These are phyloP conservation scores for Brenthis ino DNA, from an alignment of 2,888 invertebrate genomes.

Conservation along the genomic window DNA sequence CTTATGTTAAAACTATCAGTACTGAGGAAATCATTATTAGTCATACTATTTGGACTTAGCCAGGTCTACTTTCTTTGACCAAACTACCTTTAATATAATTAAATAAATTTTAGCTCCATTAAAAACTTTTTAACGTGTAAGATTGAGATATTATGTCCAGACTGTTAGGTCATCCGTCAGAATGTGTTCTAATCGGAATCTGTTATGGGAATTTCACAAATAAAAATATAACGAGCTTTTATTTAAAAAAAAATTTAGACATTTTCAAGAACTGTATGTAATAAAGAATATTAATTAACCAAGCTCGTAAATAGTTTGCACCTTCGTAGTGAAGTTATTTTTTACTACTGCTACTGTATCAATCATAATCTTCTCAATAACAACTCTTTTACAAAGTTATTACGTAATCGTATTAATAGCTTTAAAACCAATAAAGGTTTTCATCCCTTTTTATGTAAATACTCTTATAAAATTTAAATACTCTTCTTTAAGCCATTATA, in stretches of 20 bases:
- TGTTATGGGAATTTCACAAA: not conserved
- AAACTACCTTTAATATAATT: too few relatives aligned
- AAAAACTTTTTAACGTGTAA: too few relatives aligned
- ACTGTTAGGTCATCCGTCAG: too few relatives aligned
- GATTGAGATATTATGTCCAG: too few relatives aligned
- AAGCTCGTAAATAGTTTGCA: slow-evolving; percentile 65
- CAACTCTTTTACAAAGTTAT: slow-evolving; percentile 27
- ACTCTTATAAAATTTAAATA: too few relatives aligned
- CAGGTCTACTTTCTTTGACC: too few relatives aligned
- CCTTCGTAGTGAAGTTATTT: slow-evolving; percentile 68
- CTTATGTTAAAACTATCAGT: too few relatives aligned
- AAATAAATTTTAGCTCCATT: too few relatives aligned
- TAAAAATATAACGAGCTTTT: not conserved
- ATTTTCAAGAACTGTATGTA: slow-evolving; percentile 47
- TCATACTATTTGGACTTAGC: too few relatives aligned
- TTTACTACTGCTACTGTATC: slow-evolving; percentile 55
- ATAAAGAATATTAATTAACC: slow-evolving; percentile 67
- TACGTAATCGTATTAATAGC: slow-evolving; percentile 8
- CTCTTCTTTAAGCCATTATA: too few relatives aligned
- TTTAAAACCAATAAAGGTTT: slow-evolving; percentile 8
- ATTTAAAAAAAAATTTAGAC: not conserved
- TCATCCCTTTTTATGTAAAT: not conserved
- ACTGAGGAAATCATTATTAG: too few relatives aligned
- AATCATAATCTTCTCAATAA: slow-evolving; percentile 53
- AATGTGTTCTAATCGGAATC: too few relatives aligned